phyloP scores from a whole-genome alignment of 1,140 invertebrate species.

The Lasioglossum baleicum region DNA sequence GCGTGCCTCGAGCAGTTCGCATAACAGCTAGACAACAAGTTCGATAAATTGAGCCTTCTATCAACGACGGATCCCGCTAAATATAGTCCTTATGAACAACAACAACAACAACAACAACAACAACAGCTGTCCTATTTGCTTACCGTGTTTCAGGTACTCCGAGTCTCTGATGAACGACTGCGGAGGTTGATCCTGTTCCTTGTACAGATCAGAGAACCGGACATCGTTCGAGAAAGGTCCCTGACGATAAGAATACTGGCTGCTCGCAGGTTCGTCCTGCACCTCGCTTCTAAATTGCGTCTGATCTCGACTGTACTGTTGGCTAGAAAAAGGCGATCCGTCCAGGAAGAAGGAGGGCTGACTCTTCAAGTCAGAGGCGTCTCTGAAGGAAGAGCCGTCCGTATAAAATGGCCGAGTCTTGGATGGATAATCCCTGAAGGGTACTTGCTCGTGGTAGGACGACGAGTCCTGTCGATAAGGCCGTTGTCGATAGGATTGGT shows the following conservation, averaged over 20 bases:
- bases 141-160: constrained; percentile 68
- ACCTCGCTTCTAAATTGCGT: not conserved
- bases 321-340: constrained; percentile 10
- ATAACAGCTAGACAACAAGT: too few species aligned
- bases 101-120: too few species aligned
- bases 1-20: too few species aligned
- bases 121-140: too few species aligned
- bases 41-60: too few species aligned
- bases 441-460: constrained; percentile 16
- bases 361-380: constrained; percentile 9
- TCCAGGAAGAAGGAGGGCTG: constrained; percentile 5
- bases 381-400: not conserved
- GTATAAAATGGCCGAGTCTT: constrained; percentile 24
- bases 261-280: not conserved
- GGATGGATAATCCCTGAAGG: constrained; percentile 33
- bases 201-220: constrained; percentile 25
- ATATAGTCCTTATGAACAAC: too few species aligned
- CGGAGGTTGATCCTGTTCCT: constrained; percentile 16
- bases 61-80: too few species aligned
- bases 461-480: constrained; percentile 1
- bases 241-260: constrained; percentile 18
- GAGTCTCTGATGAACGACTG: constrained; percentile 59
- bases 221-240: not conserved
- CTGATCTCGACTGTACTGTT: not conserved
- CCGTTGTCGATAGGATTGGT: constrained; percentile 28